A percentile compares a stretch with the other conserved stretches of the same genome.
phyloP scores from a whole-genome alignment of 2,888 invertebrate species.

The Eudemis profundana region DNA sequence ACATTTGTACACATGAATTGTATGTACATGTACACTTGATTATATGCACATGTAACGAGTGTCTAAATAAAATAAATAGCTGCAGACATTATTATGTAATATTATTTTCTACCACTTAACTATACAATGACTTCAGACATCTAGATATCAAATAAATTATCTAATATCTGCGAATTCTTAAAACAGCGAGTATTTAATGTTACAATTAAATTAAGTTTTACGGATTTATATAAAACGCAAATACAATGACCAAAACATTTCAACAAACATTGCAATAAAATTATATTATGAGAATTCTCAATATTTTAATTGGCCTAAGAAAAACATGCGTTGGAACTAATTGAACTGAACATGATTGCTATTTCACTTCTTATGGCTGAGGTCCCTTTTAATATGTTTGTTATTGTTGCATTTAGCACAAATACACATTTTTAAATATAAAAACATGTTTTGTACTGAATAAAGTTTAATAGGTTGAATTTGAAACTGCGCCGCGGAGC shows the following conservation, averaged over 20 bases:
- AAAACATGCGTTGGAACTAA: background rate
- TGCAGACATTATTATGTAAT: constrained; percentile 67
- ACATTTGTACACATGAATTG: constrained; percentile 81
- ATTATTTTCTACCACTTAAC: constrained; percentile 57
- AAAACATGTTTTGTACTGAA: constrained; percentile 39
- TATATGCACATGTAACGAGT: constrained; percentile 76
- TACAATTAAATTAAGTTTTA: constrained; percentile 11
- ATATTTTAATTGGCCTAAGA: background rate
- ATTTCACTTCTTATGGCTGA: background rate
- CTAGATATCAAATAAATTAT: constrained; percentile 28
- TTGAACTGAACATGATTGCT: background rate
- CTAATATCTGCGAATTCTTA: constrained; percentile 34
- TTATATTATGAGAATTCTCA: background rate
- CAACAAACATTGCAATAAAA: background rate
- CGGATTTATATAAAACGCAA: background rate
- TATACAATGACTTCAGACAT: constrained; percentile 58
- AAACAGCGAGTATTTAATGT: constrained; percentile 40
- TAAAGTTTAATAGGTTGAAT: background rate
- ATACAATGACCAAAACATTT: background rate
- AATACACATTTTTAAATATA: constrained; percentile 35
- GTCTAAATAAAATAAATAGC: constrained; percentile 77
- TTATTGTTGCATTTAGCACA: constrained; percentile 12
- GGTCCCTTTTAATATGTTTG: too few species aligned
- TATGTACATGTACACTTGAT: constrained; percentile 72
- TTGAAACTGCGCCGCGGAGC: background rate